phyloP scores from a whole-genome alignment of 2,797 vertebrate species.

The Oreortyx pictus region DNA sequence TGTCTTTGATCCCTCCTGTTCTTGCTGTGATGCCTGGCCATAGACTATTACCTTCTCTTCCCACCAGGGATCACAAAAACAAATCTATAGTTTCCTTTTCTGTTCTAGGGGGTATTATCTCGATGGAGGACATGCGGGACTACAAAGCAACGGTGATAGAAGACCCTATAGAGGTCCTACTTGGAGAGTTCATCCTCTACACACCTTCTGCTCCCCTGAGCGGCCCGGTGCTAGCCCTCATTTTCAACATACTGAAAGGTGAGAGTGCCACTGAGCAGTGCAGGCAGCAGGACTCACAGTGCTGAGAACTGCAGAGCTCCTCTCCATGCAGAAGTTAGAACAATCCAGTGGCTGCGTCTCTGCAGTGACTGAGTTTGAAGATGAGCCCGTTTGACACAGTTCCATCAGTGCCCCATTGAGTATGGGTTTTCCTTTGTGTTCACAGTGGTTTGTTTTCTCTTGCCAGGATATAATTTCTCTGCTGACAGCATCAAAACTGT shows the following conservation, averaged over 20 bases:
- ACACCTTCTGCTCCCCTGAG: constrained; percentile 88
- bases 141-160: constrained; percentile 85
- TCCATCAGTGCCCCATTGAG: neutral
- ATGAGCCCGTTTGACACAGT: neutral
- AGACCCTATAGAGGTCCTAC: constrained; percentile 78
- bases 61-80: neutral
- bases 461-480: constrained; percentile 89
- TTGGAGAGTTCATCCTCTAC: constrained; percentile 86
- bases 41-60: neutral
- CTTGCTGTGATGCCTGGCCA: neutral
- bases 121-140: constrained; percentile 86
- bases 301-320: no score
- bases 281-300: neutral
- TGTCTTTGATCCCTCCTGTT: neutral
- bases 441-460: neutral
- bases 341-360: no score
- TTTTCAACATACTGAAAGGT: constrained; percentile 95
- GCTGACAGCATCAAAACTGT: constrained; percentile 78
- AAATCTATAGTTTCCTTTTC: constrained; percentile 20
- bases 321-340: no score
- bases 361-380: neutral
- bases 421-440: neutral
- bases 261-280: neutral
- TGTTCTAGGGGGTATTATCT: constrained; percentile 90
- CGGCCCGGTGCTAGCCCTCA: constrained; percentile 91